phyloP scores from a whole-genome alignment of 2,888 invertebrate genomes.

The Watsonalla binaria region DNA sequence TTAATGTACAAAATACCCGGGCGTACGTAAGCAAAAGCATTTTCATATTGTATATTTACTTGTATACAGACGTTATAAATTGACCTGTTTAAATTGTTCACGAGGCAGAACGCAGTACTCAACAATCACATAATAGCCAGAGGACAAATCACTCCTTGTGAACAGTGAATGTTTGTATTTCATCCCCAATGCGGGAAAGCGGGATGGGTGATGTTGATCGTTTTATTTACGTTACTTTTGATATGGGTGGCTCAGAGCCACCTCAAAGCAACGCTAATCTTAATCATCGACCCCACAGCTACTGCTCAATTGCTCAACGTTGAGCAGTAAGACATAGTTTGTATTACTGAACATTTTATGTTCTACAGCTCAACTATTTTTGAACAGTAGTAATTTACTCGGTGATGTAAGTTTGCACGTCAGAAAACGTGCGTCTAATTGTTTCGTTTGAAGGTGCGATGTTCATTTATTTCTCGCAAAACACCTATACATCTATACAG shows the following conservation, averaged over 20 bases:
- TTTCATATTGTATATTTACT: neutral
- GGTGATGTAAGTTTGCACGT: neutral
- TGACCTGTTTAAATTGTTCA: neutral
- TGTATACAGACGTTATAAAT: neutral
- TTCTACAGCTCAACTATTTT: no score
- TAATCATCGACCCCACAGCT: slow-evolving; percentile 15
- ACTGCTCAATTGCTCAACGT: no score
- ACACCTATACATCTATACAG: no score
- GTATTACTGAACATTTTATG: no score
- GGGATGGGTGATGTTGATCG: slow-evolving; percentile 23
- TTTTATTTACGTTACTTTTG: slow-evolving; percentile 34
- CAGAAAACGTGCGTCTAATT: neutral
- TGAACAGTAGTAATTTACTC: no score
- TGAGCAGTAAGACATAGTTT: no score
- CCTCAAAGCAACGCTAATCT: slow-evolving; percentile 22
- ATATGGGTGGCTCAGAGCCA: slow-evolving; percentile 27
- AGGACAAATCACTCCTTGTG: neutral
- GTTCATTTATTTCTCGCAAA: no score
- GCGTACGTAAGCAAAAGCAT: neutral
- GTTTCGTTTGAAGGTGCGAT: neutral
- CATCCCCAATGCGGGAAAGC: slow-evolving; percentile 17
- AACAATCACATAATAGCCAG: neutral
- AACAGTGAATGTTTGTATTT: slow-evolving; percentile 19
- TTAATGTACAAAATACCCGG: no score
- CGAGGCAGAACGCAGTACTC: neutral